phyloP scores from a whole-genome alignment of 2,113 vertebrate species.

The Chrysemys picta region DNA sequence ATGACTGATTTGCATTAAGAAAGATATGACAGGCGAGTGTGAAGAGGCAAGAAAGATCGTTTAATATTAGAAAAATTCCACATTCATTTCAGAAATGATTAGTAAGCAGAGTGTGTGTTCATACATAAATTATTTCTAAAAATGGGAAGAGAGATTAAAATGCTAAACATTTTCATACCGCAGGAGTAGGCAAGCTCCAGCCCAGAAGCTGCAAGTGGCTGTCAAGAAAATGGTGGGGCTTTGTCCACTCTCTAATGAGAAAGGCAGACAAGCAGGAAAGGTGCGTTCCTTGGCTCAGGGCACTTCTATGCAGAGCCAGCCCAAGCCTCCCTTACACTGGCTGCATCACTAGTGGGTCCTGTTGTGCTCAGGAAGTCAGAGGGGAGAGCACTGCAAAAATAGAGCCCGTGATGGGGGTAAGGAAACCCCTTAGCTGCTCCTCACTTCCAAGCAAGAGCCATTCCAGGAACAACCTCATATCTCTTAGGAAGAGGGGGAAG shows the following conservation, averaged over 20 bases:
- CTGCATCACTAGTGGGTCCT: not conserved
- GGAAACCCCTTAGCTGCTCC: not conserved
- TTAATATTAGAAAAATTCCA: conserved; percentile 74
- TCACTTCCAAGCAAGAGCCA: no score
- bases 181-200: not conserved
- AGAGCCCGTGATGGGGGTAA: not conserved
- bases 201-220: fast-evolving
- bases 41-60: conserved; percentile 71
- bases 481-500: not conserved
- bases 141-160: conserved; percentile 65
- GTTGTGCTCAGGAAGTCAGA: not conserved
- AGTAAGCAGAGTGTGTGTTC: conserved; percentile 73
- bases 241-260: not conserved
- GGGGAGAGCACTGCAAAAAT: not conserved
- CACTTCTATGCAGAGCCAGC: not conserved
- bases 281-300: not conserved
- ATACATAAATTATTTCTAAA: conserved; percentile 70
- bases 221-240: not conserved
- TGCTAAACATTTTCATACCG: conserved; percentile 57
- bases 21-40: conserved; percentile 72
- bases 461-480: not conserved
- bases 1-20: conserved; percentile 74
- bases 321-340: not conserved
- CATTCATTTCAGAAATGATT: conserved; percentile 74
- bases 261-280: not conserved